Evolutionary conservation across 2,797 vertebrate genomes (phyloP), one percentile per base, ranked within the genome.

Genomic region (Phaenicophaeus curvirostris): DNA sequence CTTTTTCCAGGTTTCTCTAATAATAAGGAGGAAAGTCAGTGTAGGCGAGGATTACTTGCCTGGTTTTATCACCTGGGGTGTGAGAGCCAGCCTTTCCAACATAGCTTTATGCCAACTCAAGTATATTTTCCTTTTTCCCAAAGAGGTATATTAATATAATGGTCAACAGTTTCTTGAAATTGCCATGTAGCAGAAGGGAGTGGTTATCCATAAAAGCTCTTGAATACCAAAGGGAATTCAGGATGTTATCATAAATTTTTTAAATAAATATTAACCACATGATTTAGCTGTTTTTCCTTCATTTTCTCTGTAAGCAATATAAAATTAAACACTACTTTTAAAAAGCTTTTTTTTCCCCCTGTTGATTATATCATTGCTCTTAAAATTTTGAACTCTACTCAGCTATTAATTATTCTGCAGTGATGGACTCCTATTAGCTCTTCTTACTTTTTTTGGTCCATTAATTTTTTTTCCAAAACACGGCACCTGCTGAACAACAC

Each of bases 151-250:
- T 94, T 90, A 91, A 61, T 63, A 68, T 15, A 59, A 62, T 88
- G 90, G 82, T 91, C 87, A 95, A 94, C 65, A 80, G 58, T 84
- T 94, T 92, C 92, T 95, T 94, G 86, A 82, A 92, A 87, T 53
- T 77, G 42, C 94, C 80, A n/a, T 59, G 55, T 42, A 58, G 39
- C 46, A 92, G 37, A 75, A 76, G 66, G 39, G 58, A 75, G 24
- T 53, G 28, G 39, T 82, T 80, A 57, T 57, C 53, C 78, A 33
- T 27, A 50, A 87, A 94, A 77, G 19, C 68, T 80, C 61, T n/a
- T 48, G 68, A 74, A 86, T 93, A 31, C 59, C 87, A 72, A 89
- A 95, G 84, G 83, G 90, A 89, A 90, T 89, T 71, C 2, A 6
- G 69, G 83, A 79, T 89, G 85, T 74, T 85, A 92, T 54, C 27